These are phyloP conservation scores for Volucella inanis DNA, from an alignment of 2,888 invertebrate species.

Conservation along the genomic window DNA sequence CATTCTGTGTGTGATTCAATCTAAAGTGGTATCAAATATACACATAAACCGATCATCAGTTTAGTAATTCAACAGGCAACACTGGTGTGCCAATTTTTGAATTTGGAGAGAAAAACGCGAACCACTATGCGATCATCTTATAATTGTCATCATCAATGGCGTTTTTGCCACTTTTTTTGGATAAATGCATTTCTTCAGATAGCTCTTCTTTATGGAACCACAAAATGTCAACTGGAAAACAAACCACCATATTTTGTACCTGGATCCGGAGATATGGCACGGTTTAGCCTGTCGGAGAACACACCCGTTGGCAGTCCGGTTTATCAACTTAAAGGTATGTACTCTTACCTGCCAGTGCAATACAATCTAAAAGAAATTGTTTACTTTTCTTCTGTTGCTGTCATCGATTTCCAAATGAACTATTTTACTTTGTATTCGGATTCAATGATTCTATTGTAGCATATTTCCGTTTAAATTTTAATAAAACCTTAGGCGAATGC, in stretches of 20 bases:
- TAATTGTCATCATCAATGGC: conserved; percentile 46
- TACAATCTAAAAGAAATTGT: conserved; percentile 6
- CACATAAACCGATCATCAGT: conserved; percentile 26
- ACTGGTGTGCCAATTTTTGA: conserved; percentile 64
- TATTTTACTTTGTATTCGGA: conserved; percentile 19
- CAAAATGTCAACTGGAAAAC: conserved; percentile 86
- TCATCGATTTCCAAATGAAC: conserved; percentile 34
- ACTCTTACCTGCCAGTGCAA: neutral
- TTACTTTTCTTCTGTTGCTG: conserved; percentile 3
- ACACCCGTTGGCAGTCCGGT: conserved; percentile 90
- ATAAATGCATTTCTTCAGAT: conserved; percentile 80
- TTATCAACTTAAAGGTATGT: conserved; percentile 88
- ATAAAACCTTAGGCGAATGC: no score
- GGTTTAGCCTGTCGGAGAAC: conserved; percentile 89
- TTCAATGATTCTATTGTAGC: neutral
- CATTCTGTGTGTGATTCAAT: conserved; percentile 31
- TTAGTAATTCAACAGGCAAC: conserved; percentile 53
- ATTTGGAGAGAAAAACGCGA: conserved; percentile 52
- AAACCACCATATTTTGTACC: conserved; percentile 89
- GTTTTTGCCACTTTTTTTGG: conserved; percentile 67
- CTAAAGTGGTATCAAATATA: conserved; percentile 41
- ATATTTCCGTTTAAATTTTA: no score
- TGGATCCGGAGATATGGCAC: conserved; percentile 90
- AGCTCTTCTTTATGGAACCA: conserved; percentile 77
- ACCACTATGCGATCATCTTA: conserved; percentile 69